Conservation (phyloP, 2,797 vertebrate species). For the Neosilurus hyrtlii region DNA sequence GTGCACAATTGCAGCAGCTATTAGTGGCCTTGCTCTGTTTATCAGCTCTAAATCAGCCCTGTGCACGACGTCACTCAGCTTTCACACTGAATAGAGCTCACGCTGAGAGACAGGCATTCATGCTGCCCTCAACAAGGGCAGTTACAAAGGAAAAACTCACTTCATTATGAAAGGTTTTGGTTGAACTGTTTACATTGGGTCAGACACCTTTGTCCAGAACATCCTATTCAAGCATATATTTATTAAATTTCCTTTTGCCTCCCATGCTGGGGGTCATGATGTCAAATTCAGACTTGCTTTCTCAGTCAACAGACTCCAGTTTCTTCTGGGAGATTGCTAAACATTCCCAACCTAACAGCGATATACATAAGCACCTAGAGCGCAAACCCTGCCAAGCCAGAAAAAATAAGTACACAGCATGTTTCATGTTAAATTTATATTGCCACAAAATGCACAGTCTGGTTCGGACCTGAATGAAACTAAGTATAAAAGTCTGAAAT, state of each 20-base stretch:
- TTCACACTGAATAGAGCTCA: slow-evolving; percentile 22
- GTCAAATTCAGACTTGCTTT: neutral
- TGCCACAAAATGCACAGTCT: too few species aligned
- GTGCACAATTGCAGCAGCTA: slow-evolving; percentile 19
- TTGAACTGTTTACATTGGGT: neutral
- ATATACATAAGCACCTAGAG: neutral
- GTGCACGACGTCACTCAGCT: slow-evolving; percentile 14
- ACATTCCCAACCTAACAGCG: neutral
- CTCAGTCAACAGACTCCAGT: neutral
- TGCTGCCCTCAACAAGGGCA: neutral
- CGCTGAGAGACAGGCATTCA: neutral
- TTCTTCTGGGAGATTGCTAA: neutral
- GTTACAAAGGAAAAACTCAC: neutral
- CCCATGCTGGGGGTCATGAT: neutral
- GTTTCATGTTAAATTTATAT: too few species aligned
- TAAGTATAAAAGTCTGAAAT: too few species aligned
- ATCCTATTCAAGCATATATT: neutral
- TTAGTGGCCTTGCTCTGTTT: slow-evolving; percentile 20
- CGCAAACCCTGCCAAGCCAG: too few species aligned
- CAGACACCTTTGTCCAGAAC: neutral
- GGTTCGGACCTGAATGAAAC: too few species aligned
- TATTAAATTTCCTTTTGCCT: neutral
- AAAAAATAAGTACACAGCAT: too few species aligned
- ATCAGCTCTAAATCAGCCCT: slow-evolving; percentile 30
- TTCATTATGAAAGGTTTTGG: neutral